Base-by-base conservation (phyloP, 92 coral and sea anemone species). In the Micromussa lordhowensis region DNA sequence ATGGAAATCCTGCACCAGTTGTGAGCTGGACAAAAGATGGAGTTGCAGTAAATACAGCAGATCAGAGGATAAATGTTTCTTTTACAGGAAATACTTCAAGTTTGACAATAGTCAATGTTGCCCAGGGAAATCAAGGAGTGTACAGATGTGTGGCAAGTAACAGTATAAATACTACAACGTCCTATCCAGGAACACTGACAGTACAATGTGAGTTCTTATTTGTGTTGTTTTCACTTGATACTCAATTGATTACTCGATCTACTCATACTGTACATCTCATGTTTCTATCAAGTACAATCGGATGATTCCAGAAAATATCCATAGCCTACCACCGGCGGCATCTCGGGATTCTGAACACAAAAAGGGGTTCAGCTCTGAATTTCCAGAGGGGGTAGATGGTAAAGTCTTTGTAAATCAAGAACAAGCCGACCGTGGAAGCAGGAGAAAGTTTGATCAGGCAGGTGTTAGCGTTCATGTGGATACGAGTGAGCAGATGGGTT, bases 1-100 rank as follows among this genome's bases (percentile, higher is more conserved):
- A 58, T 34, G 95, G 95, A 10, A 29, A 61, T 17, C 95, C 95
- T 21, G 0, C 28, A 17, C 93, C 91, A 29, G 4, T 61, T 26
- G 78, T 76, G 3, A 44, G 61, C 26, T 93, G 93, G 95, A 55
- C 69, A 17, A 90, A 82, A 68, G 79, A 87, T 13, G 79, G 83
- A 29, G 15, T 18, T 18, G 15, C 40, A 35, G 22, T 72, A 22
- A 7, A 71, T 71, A 19, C 32, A 69, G 51, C 28, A 72, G 26
- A 35, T 32, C 14, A 22, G 40, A 35, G 77, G 48, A 34, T 72
- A 31, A 17, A 2, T 5, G 24, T 35, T 19, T 59, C 70, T 18
- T 10, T 63, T 34, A 31, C 18, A 17, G 66, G 22, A 34, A 72
- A 69, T n/a, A 77, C 81, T 64, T 48, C 29, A 29, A 79, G 81